Evolutionary conservation across 2,797 vertebrate species (phyloP), one percentile per base, ranked within the genome.

Genomic region (Urophycis tenuis): DNA sequence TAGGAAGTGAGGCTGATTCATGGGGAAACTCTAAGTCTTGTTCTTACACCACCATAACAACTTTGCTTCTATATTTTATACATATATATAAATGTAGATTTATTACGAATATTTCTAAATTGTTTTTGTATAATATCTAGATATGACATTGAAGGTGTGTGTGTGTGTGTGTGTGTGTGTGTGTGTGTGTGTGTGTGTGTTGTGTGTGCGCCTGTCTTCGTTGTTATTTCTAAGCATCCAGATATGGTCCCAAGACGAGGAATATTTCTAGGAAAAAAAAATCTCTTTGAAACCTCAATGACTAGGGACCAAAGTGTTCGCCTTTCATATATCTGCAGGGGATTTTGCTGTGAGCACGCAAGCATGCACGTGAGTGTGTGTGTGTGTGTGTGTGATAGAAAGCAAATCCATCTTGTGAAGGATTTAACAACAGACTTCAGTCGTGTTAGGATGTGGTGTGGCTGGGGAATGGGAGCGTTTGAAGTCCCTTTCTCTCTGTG

Each of bases 141-240:
- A 49, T 49, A 41, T 41, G 39, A 15, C 15, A 14, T 41, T 41
- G 39, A 14, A 41, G 39, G 53, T 22, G 9, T 1, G 32, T 73
- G 8, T 25, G 25, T 30, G 41, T 49, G 41, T 29, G 67, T 31
- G 31, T 49, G 45, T 49, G n/a, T 69, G 29, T 30, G 69, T 17
- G 69, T 71, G 69, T 71, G 69, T 17, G 30, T 71, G 69, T 32
- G 30, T 32, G 69, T 72, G 67, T 30, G 32, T 72, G 67, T 45
- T 29, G 53, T 64, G 53, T 29, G 60, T 64, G 60, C 29, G 60
- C 29, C n/a, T 64, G 60, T 64, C 60, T 10, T 64, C 12, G 60
- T 64, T 64, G 9, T 64, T 64, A 64, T 29, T 29, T 64, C n/a
- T 12, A 29, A 64, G 60, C 60, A 64, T 29, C 25, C 60, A 29